phyloP scores from a whole-genome alignment of 2,113 vertebrate species.

The Pelobates fuscus region DNA sequence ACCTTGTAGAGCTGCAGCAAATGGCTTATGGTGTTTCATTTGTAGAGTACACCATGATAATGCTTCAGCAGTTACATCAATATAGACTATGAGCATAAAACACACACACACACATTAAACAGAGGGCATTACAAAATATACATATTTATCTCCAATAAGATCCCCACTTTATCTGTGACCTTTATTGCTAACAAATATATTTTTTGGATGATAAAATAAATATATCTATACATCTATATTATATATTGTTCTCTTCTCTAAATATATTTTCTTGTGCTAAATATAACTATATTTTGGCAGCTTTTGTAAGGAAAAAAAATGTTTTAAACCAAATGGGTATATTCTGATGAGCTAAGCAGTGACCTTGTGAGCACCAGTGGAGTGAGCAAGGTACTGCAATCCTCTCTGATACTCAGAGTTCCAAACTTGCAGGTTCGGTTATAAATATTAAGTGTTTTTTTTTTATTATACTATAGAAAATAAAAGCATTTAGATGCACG shows the following conservation, averaged over 20 bases:
- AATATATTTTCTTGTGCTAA: constrained; percentile 49
- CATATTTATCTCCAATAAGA: constrained; percentile 13
- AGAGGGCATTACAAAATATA: constrained; percentile 10
- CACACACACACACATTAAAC: not conserved
- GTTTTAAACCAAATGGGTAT: not conserved
- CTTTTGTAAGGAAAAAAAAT: constrained; percentile 17
- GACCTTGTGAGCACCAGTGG: not conserved
- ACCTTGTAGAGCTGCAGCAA: constrained; percentile 17
- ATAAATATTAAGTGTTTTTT: not conserved
- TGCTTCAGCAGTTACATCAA: constrained; percentile 23
- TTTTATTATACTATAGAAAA: not conserved
- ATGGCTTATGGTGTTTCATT: constrained; percentile 7
- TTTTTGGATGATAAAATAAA: constrained; percentile 46
- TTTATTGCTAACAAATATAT: constrained; percentile 50
- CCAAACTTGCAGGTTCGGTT: not conserved
- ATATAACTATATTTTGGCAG: constrained; percentile 42
- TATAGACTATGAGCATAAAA: not conserved
- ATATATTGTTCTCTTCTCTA: constrained; percentile 41
- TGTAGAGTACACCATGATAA: constrained; percentile 3
- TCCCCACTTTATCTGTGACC: constrained; percentile 25
- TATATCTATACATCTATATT: constrained; percentile 47
- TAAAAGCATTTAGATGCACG: too few species aligned
- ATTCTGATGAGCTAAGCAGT: not conserved
- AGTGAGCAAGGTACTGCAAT: not conserved
- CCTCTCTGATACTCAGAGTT: not conserved